These are phyloP conservation scores for Tenthredo notha DNA, from an alignment of 2,888 invertebrate species.

Conservation along the genomic window DNA sequence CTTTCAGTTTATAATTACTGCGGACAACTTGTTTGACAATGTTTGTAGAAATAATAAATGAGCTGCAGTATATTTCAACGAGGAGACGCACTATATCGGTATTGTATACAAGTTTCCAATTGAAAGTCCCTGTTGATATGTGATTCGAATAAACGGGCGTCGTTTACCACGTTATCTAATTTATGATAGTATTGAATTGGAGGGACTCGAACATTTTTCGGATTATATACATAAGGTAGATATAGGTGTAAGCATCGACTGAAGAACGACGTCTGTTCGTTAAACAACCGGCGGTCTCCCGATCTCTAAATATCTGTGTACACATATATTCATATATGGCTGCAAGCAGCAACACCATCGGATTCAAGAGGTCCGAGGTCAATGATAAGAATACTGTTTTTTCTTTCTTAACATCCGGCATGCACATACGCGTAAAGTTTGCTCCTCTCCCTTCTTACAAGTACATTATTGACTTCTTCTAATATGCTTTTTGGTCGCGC, in stretches of 20 bases:
- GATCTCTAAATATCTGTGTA: neutral
- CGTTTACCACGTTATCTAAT: neutral
- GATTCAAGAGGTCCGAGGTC: neutral
- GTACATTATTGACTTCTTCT: neutral
- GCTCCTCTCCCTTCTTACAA: neutral
- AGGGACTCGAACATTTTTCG: neutral
- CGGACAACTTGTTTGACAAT: neutral
- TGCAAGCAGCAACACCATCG: neutral
- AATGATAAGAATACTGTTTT: neutral
- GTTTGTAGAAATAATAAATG: neutral
- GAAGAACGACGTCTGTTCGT: constrained; percentile 23
- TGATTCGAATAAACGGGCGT: neutral
- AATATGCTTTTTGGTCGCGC: neutral
- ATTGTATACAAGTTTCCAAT: neutral
- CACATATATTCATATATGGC: neutral
- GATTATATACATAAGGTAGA: neutral
- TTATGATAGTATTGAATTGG: neutral
- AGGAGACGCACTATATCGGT: neutral
- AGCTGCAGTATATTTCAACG: neutral
- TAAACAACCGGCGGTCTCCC: neutral
- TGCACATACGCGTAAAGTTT: neutral
- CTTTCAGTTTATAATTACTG: neutral
- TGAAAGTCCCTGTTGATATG: neutral
- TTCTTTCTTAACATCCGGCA: neutral
- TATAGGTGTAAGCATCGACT: neutral